Base-by-base conservation (phyloP, 92 coral and sea anemone genomes). In the Phenganax stokvisi region DNA sequence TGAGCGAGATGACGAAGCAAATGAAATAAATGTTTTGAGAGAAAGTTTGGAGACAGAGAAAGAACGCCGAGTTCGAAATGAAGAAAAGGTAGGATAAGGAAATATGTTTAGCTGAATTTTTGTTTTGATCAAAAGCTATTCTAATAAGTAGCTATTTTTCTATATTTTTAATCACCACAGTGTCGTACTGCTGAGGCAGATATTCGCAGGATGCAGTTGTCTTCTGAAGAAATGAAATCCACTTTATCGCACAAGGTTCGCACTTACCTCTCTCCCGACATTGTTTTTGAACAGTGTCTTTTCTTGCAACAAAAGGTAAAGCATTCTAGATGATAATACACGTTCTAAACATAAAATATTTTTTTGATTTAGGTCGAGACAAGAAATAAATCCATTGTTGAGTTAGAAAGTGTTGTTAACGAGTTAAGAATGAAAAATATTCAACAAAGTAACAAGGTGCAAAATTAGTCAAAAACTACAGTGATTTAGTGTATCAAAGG, bases 211-310 rank as follows among this genome's bases (percentile, higher is more conserved):
- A 17, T 79, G 69, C 37, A 63, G 74, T 15, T 64, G 62, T 47
- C 74, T 8, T 37, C 83, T 47, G 83, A 79, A 52, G 74, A 79
- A 37, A 30, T 62, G 28, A 79, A 79, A 79, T 51, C 83, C n/a
- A 62, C 11, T 20, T 47, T 79, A 7, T 51, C 56, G 27, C 74
- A 79, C 9, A 79, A 79, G 62, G 47, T 37, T 6, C 27, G 16
- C 30, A 65, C 15, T 15, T 65, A 30, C 10, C 15, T 25, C 52
- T 51, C 28, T 37, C 47, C 47, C 47, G 47, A 37, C 5, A 37
- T 37, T 37, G 47, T 37, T 37, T 37, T 37, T 37, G 47, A 37
- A 37, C 47, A 37, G 47, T 37, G 47, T 37, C 3, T 37, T 37
- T 37, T 37, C 2, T 37, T 37, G 47, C 47, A 37, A 37, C 47